Base-by-base conservation (phyloP, 2,888 invertebrate genomes). In the Tenthredo scrophulariae region DNA sequence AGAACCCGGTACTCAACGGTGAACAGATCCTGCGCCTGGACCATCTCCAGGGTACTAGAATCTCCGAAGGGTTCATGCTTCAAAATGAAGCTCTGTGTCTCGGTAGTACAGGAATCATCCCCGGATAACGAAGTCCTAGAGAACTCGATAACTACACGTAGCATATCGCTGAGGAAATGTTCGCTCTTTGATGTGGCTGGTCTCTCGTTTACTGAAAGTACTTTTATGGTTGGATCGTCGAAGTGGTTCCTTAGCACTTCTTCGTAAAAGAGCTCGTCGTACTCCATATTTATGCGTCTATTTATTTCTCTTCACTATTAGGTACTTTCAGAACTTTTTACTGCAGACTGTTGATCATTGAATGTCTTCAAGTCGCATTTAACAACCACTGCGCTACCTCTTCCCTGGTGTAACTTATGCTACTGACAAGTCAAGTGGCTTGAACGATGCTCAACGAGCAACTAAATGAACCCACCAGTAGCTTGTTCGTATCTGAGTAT, bases 161-260 rank as follows among this genome's bases (percentile, higher is more conserved):
- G 88, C 86, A 92, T 87, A 5, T 87, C 87, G 86, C 91, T 91
- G 2, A 89, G 90, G 85, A 89, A 92, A 85, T 92, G 90, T 86
- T 91, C 91, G 33, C 91, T 91, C 85, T 91, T 91, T 1, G 84
- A 88, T 0, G 90, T 90, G 0, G 91, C 91, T 46, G 90, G 88
- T 62, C 87, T 86, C 6, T 86, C 84, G 62, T 87, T 89, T 40
- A 88, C 84, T 83, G 50, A 72, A 13, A 87, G 85, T 33, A 85
- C 84, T 15, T 26, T 50, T 50, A 87, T 82, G 29, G 67, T 85
- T 0, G 85, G 75, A 46, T 89, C 86, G 10, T 40, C 33, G 13
- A 86, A 54, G 13, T 58, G 22, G 13, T 74, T 70, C 33, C 65
- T 84, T 15, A 86, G 67, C 54, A 85, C 79, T 4, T 74, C 18